Base-by-base conservation (phyloP, 1,140 invertebrate genomes). In the Drosophila trapezifrons region DNA sequence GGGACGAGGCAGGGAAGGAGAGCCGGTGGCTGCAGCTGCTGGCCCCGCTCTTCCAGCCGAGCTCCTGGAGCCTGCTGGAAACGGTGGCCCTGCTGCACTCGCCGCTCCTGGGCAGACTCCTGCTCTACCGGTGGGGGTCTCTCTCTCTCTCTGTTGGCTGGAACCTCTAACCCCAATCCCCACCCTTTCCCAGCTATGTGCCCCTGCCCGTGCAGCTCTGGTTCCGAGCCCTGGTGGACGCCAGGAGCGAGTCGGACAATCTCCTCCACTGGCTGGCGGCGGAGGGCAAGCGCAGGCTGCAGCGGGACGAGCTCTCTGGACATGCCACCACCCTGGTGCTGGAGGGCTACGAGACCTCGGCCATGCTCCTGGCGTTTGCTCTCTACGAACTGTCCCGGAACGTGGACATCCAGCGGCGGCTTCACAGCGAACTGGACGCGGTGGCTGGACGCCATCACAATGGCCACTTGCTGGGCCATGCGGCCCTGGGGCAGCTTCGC, bases 381-480 rank as follows among this genome's bases (percentile, higher is more conserved):
- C 49, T 91, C 3, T 70, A 86, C 58, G 85, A 90, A 37, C 78
- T 96, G 25, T 94, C 94, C 1, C 64, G 73, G 13, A 89, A 95
- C 82, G 92, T 91, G 10, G 85, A 93, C 2, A 73, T 93, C 20
- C 95, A 96, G 64, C 76, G 93, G 4, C 92, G 90, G 67, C 29
- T 95, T 0, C 91, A 92, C 4, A 38, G 90, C 4, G 95, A 95
- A 80, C 91, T 96, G 2, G 79, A 93, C 17, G 69, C 80, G 6
- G 84, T 93, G 3, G 64, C 92, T n/a, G 60, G 70, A 4, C 80
- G 80, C 5, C 60, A 92, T 1, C 27, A 32, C 32, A 58, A 81
- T 1, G 92, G 91, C 5, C 57, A 91, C 27, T 35, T 93, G 0
- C 85, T 85, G 17, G 13, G 8, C 2, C 93, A 93, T 40, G 93